Evolutionary conservation across 2,113 vertebrate genomes (phyloP).

Genomic region (Larimichthys crocea): DNA sequence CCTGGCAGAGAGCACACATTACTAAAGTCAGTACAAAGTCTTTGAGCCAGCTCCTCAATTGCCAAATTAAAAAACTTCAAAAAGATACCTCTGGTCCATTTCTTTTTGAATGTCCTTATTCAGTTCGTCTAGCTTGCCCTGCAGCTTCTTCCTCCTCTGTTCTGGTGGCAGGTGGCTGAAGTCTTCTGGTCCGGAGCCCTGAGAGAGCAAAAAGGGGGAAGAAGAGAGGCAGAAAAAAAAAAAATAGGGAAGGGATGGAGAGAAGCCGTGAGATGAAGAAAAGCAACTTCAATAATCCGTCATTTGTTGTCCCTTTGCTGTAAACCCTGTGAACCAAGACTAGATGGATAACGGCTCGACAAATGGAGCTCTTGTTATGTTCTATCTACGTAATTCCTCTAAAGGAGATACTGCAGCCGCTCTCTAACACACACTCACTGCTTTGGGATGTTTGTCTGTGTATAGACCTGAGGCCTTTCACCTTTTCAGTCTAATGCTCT

Average conservation of each 20-base stretch:
- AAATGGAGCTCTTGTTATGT: constrained; percentile 15
- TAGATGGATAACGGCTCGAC: constrained; percentile 8
- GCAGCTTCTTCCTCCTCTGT: constrained; percentile 97
- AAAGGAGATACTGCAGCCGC: constrained; percentile 65
- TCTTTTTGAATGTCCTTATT: constrained; percentile 97
- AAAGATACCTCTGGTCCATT: constrained; percentile 91
- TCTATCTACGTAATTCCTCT: constrained; percentile 4
- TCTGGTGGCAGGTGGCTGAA: constrained; percentile 98
- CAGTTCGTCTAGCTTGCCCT: constrained; percentile 94
- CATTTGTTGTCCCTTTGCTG: constrained; percentile 23
- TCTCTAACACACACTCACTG: constrained; percentile 38
- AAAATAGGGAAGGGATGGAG: background rate
- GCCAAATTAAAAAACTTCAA: background rate
- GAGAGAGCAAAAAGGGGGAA: constrained; percentile 12
- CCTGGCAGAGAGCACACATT: constrained; percentile 73
- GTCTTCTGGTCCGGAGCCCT: constrained; percentile 96
- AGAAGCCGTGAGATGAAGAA: constrained; percentile 7
- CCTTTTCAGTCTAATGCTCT: constrained; percentile 59
- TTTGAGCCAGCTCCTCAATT: background rate
- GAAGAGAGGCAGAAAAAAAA: constrained; percentile 18
- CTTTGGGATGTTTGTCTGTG: constrained; percentile 29
- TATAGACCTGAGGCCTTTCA: constrained; percentile 53
- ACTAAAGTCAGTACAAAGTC: background rate
- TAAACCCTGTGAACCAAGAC: constrained; percentile 13
- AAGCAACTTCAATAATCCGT: background rate